Conservation (phyloP, 2,888 invertebrate genomes). For the Lasioglossum vierecki region DNA sequence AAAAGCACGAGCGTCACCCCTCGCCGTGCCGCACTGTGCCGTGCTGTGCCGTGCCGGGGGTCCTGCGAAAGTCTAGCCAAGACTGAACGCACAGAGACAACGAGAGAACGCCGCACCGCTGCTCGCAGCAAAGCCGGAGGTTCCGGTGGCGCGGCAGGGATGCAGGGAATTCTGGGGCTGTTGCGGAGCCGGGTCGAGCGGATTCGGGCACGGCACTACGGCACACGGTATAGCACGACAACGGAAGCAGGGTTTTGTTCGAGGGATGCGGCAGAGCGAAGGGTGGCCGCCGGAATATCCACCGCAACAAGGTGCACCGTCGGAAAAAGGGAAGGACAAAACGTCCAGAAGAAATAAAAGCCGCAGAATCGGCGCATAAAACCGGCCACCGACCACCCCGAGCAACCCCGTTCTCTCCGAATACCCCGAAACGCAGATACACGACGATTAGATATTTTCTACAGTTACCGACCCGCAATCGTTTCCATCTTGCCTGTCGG, state of each 20-base stretch:
- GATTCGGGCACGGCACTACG: constrained; percentile 41
- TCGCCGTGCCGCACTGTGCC: not conserved
- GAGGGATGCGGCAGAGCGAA: constrained; percentile 43
- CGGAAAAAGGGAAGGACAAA: constrained; percentile 51
- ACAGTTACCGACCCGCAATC: constrained; percentile 10
- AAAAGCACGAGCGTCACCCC: constrained; percentile 66
- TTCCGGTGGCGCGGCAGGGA: constrained; percentile 46
- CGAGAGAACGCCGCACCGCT: not conserved
- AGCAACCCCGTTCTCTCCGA: not conserved
- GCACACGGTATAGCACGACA: constrained; percentile 25
- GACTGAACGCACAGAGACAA: constrained; percentile 30
- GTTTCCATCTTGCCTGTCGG: not conserved
- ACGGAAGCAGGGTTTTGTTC: constrained; percentile 66
- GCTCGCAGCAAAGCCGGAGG: constrained; percentile 21
- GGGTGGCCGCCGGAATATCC: constrained; percentile 56
- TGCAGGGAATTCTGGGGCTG: constrained; percentile 56
- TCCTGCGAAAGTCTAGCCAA: constrained; percentile 39
- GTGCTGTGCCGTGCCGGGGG: constrained; percentile 11
- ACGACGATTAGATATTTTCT: constrained; percentile 54
- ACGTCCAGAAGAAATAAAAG: constrained; percentile 44
- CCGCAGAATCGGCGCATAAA: constrained; percentile 58
- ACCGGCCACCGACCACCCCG: constrained; percentile 44
- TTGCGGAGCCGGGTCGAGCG: constrained; percentile 52
- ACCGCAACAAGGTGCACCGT: constrained; percentile 63
- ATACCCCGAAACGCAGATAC: constrained; percentile 32